Conservation (phyloP, 2,113 vertebrate genomes). For the Myiopsitta monachus region DNA sequence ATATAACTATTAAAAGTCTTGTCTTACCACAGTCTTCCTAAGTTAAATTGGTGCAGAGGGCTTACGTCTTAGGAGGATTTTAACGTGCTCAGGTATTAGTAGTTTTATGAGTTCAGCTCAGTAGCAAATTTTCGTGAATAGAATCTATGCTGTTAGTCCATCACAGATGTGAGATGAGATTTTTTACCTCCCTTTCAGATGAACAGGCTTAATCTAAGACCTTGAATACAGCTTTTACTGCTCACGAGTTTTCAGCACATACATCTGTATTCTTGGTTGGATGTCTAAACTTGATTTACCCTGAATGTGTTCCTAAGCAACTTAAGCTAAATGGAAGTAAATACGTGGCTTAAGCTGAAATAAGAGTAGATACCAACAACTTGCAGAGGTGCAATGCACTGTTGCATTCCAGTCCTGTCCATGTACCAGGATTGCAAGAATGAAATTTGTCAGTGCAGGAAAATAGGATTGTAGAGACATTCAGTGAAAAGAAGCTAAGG, state of each 20-base stretch:
- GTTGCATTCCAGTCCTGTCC: neutral
- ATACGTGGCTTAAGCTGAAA: neutral
- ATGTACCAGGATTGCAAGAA: neutral
- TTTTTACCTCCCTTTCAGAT: neutral
- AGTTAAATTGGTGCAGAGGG: neutral
- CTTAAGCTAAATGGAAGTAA: constrained; percentile 23
- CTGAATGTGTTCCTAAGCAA: neutral
- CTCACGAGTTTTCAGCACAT: neutral
- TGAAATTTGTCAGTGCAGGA: neutral
- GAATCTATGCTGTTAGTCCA: neutral
- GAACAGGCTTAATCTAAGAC: neutral
- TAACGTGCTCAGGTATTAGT: neutral
- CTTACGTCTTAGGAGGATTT: neutral
- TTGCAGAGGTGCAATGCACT: neutral
- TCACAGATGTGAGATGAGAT: neutral
- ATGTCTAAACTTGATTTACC: neutral
- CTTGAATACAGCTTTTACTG: neutral
- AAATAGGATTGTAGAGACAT: neutral
- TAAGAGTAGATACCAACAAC: neutral
- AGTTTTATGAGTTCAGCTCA: neutral
- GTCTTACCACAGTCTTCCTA: neutral
- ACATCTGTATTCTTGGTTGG: neutral
- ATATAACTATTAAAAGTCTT: neutral
- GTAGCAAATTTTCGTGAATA: neutral
- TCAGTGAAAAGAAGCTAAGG: neutral